Base-by-base conservation (phyloP, 1,140 invertebrate genomes). In the Solenopsis invicta region DNA sequence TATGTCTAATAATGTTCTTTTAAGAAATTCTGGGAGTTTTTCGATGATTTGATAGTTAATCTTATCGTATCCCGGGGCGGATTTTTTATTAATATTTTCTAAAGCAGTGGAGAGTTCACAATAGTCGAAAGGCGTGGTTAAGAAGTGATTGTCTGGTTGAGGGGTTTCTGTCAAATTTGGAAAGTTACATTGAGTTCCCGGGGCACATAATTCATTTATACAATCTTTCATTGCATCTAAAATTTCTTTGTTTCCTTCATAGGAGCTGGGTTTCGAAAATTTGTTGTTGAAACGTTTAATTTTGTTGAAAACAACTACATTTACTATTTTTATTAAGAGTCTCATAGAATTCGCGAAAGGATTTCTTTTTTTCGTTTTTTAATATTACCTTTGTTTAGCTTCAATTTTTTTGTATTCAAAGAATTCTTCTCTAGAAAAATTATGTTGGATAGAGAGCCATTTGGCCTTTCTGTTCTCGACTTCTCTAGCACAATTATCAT, bases 141-240 rank as follows among this genome's bases (percentile, higher is more conserved):
- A 13, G 4, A 16, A 16, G 18, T 54, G 52, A 5, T 54, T 5
- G 0, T 18, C 29, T 29, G 29, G 4, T 16, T 16, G n/a, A n/a
- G 16, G 0, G 4, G 0, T 5, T 0, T 1, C 0, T 18, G 48
- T 18, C 52, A 5, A 4, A 1, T n/a, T 0, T 0, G 16, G 4
- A 0, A 1, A 5, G 18, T n/a, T 54, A 1, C 0, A 6, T 5
- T 3, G 5, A 12, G 0, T 10, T 12, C 16, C 52, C 1, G 16
- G 16, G 0, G 52, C 4, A 0, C 16, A 54, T 5, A n/a, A 0
- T 1, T 54, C 52, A 5, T 54, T 16, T 0, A 54, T 54, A 18
- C 16, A 18, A 18, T 54, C 16, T 0, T 54, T 16, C 52, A 18
- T 54, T 1, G 52, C 4, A 0, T 54, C 16, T 5, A 54, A 18